phyloP scores from a whole-genome alignment of 2,888 invertebrate genomes.

The Cryptophagus acutangulus region DNA sequence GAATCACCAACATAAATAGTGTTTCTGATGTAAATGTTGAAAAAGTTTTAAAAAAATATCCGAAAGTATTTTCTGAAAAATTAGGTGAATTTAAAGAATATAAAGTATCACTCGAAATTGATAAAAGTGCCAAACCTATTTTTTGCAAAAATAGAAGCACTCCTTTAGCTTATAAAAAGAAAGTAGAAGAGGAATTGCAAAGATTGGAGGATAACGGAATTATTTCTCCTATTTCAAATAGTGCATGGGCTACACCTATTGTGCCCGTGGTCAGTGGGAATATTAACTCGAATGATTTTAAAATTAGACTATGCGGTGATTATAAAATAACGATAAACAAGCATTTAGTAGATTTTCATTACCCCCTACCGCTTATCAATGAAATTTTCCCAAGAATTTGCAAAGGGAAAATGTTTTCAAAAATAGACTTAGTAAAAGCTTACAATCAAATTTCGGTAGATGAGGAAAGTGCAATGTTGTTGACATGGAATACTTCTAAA shows the following conservation, averaged over 20 bases:
- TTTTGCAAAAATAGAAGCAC: slow-evolving; percentile 17
- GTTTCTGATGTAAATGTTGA: too few species aligned
- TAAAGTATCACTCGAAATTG: slow-evolving; percentile 10
- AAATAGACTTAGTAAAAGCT: slow-evolving; percentile 22
- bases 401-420: slow-evolving; percentile 9
- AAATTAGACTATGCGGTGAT: slow-evolving; percentile 13
- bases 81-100: too few species aligned
- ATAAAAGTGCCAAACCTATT: slow-evolving; percentile 10
- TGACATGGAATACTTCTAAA: slow-evolving; percentile 33
- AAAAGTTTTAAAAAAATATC: too few species aligned
- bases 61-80: too few species aligned
- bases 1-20: too few species aligned
- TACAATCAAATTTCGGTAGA: slow-evolving; percentile 35
- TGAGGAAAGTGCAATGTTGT: slow-evolving; percentile 25
- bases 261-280: slow-evolving; percentile 11
- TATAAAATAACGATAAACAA: slow-evolving; percentile 12
- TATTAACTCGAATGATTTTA: too few species aligned
- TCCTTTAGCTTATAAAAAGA: slow-evolving; percentile 21
- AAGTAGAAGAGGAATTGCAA: slow-evolving; percentile 19
- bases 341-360: slow-evolving; percentile 7
- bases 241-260: slow-evolving; percentile 10
- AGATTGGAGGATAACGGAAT: slow-evolving; percentile 18
- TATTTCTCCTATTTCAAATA: slow-evolving; percentile 10
- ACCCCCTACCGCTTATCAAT: slow-evolving; percentile 14
- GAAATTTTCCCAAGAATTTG: slow-evolving; percentile 10